These are phyloP conservation scores for Orycteropus afer DNA, from an alignment of 2,113 vertebrate genomes.

Conservation along the genomic window DNA sequence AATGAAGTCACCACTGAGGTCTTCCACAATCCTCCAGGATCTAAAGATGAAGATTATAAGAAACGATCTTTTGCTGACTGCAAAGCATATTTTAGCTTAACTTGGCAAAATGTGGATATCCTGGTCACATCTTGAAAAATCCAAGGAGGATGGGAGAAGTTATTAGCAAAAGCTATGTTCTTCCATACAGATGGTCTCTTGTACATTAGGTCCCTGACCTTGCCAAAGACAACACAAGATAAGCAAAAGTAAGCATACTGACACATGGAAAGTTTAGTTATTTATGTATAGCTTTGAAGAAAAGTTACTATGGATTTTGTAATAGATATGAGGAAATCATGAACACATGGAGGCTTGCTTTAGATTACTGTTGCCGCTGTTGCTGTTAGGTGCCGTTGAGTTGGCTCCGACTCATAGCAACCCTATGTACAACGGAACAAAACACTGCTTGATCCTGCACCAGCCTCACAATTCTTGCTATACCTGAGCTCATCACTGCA, in stretches of 20 bases:
- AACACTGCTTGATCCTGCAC: no score
- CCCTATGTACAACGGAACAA: no score
- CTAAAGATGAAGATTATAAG: neutral
- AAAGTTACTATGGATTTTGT: neutral
- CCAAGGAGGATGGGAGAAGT: slow-evolving; percentile 13
- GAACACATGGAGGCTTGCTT: neutral
- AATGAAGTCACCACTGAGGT: neutral
- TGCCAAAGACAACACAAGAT: slow-evolving; percentile 29
- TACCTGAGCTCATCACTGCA: no score
- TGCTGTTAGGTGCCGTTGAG: no score
- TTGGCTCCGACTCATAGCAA: no score
- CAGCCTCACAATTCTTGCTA: no score
- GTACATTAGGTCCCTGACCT: neutral
- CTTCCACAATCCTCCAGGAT: neutral
- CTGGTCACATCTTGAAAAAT: slow-evolving; percentile 38
- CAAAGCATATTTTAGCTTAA: slow-evolving; percentile 40
- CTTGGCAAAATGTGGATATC: neutral
- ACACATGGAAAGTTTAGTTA: neutral
- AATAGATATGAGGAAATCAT: neutral
- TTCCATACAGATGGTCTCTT: slow-evolving; percentile 45
- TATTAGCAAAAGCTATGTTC: slow-evolving; percentile 30
- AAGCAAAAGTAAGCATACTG: slow-evolving; percentile 49
- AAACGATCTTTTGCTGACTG: slow-evolving; percentile 37
- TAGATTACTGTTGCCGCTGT: no score
- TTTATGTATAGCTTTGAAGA: neutral